Evolutionary conservation across 1,140 invertebrate genomes (phyloP), one percentile per base, ranked within the genome.

Genomic region (Zaprionus capensis): DNA sequence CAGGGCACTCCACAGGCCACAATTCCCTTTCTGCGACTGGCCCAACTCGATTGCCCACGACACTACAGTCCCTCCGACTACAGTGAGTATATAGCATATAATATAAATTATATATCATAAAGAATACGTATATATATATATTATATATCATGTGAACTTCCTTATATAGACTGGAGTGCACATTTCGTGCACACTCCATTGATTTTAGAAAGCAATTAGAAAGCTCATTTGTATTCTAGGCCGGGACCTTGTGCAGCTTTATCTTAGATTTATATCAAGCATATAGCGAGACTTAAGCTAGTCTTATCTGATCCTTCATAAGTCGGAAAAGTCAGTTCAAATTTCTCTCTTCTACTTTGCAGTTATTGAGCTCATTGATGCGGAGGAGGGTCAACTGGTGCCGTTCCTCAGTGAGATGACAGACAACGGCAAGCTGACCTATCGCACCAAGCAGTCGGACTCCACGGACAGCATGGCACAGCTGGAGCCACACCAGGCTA

Each of bases 11-110:
- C 95, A 0, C 79, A 93, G 1, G 94, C 95, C 4, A 94, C 97
- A 46, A 94, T 98, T 7, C 95, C 96, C 2, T 97, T 96, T 91
- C 93, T 97, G 53, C 92, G 94, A 2, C 93, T 93, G 15, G 94
- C 95, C 15, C 94, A 95, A 9, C 90, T 97, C 2, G 93, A 94
- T 2, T 98, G 97, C 90, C 97, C 97, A 2, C 94, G 94, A 22
- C 96, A 96, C 80, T 95, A 97, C 90, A 98, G 97, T 84, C 97
- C 97, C 15, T 96, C 97, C 46, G 97, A 98, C 93, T 98, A 95
- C 76, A 94, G 95, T 95, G 92, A 94, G 94, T 93, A 22, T 6
- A 56, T n/a, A 28, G 34, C 14, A 53, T 11, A 34, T 11, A 34
- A 34, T 3, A 34, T 34, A 34, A 3, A 34, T 34, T 34, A 11